Conservation (phyloP, 2,797 vertebrate genomes). For the Chelon auratus region DNA sequence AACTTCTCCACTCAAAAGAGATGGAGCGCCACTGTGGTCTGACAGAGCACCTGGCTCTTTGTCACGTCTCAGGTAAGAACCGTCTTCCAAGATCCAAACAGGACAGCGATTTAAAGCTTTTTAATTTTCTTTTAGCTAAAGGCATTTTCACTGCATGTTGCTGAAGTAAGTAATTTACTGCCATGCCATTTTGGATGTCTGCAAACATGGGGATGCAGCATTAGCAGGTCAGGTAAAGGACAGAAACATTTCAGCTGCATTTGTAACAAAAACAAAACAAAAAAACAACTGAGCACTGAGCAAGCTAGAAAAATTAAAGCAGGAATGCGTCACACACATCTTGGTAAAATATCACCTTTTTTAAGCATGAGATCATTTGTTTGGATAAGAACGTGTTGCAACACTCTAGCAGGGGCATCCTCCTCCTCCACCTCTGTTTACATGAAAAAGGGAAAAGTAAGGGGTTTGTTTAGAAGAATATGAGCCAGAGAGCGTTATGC, state of each 20-base stretch:
- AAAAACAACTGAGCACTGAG: background rate
- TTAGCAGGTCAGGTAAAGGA: background rate
- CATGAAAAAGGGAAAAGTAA: conserved; percentile 10
- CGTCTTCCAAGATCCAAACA: conserved; percentile 40
- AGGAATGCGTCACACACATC: conserved; percentile 1
- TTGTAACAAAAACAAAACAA: background rate
- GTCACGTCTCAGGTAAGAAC: conserved; percentile 46
- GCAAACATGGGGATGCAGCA: conserved; percentile 5
- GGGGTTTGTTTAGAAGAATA: conserved; percentile 39
- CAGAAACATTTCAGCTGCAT: background rate
- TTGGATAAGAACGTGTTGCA: conserved; percentile 1
- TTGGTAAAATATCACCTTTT: background rate
- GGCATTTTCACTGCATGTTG: conserved; percentile 17
- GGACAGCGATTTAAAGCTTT: conserved; percentile 16
- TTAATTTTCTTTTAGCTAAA: background rate
- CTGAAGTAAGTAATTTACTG: conserved; percentile 15
- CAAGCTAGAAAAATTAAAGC: background rate
- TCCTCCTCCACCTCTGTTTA: conserved; percentile 15
- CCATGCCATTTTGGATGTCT: conserved; percentile 3
- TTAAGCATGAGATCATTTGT: conserved; percentile 10
- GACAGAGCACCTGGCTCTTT: conserved; percentile 55
- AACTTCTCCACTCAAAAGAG: conserved; percentile 45
- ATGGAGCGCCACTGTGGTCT: conserved; percentile 49
- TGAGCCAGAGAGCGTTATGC: conserved; percentile 3
- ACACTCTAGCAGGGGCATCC: background rate